Evolutionary conservation across 2,113 vertebrate genomes (phyloP).

Genomic region (Muntiacus reevesi): DNA sequence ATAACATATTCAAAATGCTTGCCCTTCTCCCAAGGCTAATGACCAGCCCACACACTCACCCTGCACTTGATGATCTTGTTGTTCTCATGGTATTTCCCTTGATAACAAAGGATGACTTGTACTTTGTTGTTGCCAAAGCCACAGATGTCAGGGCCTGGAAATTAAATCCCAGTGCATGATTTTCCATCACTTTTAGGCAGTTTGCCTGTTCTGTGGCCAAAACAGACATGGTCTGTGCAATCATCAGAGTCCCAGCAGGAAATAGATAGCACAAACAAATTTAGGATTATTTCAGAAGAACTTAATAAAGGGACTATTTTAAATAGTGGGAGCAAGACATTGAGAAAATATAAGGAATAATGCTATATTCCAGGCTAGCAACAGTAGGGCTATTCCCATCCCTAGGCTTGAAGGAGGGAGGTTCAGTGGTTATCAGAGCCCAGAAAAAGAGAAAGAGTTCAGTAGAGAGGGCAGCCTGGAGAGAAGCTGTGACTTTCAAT

Average conservation of each 20-base stretch:
- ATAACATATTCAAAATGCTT: constrained; percentile 5
- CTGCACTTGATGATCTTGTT: constrained; percentile 90
- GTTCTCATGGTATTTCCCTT: constrained; percentile 89
- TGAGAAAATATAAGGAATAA: neutral
- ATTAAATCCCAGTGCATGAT: constrained; percentile 34
- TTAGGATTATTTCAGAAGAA: constrained; percentile 12
- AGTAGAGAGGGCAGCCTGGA: neutral
- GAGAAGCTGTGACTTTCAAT: neutral
- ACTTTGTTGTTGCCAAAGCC: constrained; percentile 91
- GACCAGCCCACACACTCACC: constrained; percentile 71
- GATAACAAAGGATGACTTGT: constrained; percentile 88
- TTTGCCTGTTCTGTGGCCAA: neutral
- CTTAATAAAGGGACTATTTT: constrained; percentile 7
- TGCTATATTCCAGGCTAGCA: neutral
- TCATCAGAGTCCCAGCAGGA: neutral
- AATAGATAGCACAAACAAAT: neutral
- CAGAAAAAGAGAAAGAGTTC: neutral
- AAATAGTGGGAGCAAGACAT: neutral
- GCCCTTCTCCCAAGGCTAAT: neutral
- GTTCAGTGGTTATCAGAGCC: neutral
- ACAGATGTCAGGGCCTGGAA: constrained; percentile 90
- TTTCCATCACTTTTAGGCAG: constrained; percentile 23
- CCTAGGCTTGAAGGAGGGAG: neutral
- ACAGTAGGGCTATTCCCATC: neutral
- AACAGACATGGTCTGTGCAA: neutral